Base-by-base conservation (phyloP, 2,113 vertebrate species). In the Ictidomys tridecemlineatus region DNA sequence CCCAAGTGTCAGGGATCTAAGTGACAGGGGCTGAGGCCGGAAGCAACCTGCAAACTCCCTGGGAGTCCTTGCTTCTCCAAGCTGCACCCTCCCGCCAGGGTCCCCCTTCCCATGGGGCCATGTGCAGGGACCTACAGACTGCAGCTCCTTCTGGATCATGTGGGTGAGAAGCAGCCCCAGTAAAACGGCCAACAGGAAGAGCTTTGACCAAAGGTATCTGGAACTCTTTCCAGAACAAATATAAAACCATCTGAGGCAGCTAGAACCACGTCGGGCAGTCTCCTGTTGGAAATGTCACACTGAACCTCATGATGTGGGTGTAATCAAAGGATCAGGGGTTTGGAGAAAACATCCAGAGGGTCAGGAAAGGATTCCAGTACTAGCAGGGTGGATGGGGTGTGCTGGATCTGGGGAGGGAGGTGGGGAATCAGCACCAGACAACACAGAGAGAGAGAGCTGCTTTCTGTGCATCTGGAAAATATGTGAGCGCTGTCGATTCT, bases 171-270 rank as follows among this genome's bases (percentile, higher is more conserved):
- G 39, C 1, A 11, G 95, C 28, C 92, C 76, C n/a, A 20, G 53
- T 48, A 32, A 58, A 1, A 1, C 8, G 4, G 91, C 74, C 22
- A 3, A 95, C 95, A 86, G 96, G 95, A 97, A 97, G 89, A 58
- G 85, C 69, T 51, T 22, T 94, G 83, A 94, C 97, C 98, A 96
- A 76, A 97, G 51, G 93, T 76, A 95, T 96, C 97, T 97, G 93
- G 89, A 94, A 58, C 58, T 67, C 63, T 80, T 94, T 97, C 96
- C 96, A 97, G 94, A 91, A 97, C 84, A 97, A 98, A 97, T 45
- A 97, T 11, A 83, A 98, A 95, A 80, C 69, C 89, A 95, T n/a
- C 45, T 85, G 97, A 56, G 91, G 91, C 85, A 70, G 89, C 93
- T 93, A 93, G 94, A 76, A 82, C n/a, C 91, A 83, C 1, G 5